Base-by-base conservation (phyloP, 37 sponge, comb jelly and placozoan species). In the Dysidea cf. avara region DNA sequence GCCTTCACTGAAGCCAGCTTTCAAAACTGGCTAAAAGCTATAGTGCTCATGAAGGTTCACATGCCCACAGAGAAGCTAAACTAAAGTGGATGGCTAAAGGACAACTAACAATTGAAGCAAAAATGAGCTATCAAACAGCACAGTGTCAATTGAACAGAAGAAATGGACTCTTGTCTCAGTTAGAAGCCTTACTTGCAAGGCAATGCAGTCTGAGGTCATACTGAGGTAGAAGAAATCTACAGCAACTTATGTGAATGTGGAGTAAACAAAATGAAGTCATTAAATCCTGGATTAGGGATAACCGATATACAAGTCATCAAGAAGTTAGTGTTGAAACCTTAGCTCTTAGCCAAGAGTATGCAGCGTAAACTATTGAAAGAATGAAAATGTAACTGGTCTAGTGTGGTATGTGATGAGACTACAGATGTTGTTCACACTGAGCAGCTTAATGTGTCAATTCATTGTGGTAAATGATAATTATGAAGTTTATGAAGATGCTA, bases 391-490 rank as follows among this genome's bases (percentile, higher is more conserved):
- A 61, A 84, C 53, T 62, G 77, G 71, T 12, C 79, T 65, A 17
- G 48, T 64, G 29, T 84, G 79, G 85, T 78, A 53, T 53, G 51
- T 71, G 82, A 81, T 72, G 74, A 81, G 40, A 63, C 83, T 30
- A 83, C 83, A 32, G 83, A 76, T 83, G 71, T 83, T 36, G 50
- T 37, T 61, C 35, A 76, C 28, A 76, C 47, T 75, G 83, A 73
- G 33, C 83, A 81, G 52, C 26, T 81, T 28, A 74, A 66, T 46
- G 0, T 83, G 25, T 64, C 84, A 22, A 77, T 84, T 50, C 49
- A 79, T 28, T 84, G 79, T 5, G 79, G 78, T 77, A 43, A 46
- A 43, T 68, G 72, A 77, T 33, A 40, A 60, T 57, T 84, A 78
- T 53, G 50, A 84, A 34, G 61, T 84, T 39, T 71, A 53, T 35